These are phyloP conservation scores for Lepidurus packardi DNA, from an alignment of 1,140 invertebrate species.

Conservation along the genomic window DNA sequence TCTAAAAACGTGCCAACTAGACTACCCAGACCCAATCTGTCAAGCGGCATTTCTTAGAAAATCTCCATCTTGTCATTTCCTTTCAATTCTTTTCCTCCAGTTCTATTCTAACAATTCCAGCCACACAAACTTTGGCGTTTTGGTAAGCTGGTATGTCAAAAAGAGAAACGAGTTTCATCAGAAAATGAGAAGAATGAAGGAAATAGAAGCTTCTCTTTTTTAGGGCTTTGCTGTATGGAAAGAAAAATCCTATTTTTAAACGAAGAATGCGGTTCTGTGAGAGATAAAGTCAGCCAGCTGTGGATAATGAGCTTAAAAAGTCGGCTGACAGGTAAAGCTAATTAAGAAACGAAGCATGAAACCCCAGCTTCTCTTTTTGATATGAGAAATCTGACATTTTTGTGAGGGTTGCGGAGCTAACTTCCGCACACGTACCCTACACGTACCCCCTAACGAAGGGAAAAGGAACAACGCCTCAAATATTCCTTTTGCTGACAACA, in stretches of 20 bases:
- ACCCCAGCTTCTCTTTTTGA: slow-evolving; percentile 8
- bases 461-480: neutral
- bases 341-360: slow-evolving; percentile 16
- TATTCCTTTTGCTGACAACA: neutral
- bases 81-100: too few relatives aligned
- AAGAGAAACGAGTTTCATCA: neutral
- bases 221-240: neutral
- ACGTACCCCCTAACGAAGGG: neutral
- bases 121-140: too few relatives aligned
- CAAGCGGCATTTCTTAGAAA: neutral
- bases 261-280: neutral
- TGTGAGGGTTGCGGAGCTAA: neutral
- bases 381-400: neutral
- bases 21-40: neutral
- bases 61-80: too few relatives aligned
- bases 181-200: neutral
- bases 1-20: neutral
- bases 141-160: too few relatives aligned
- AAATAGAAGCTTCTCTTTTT: neutral
- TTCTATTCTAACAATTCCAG: too few relatives aligned
- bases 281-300: slow-evolving; percentile 13
- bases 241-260: neutral
- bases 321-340: slow-evolving; percentile 11
- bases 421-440: neutral
- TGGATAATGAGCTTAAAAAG: slow-evolving; percentile 19